Base-by-base conservation (phyloP, 2,888 invertebrate species). In the Labia minor region DNA sequence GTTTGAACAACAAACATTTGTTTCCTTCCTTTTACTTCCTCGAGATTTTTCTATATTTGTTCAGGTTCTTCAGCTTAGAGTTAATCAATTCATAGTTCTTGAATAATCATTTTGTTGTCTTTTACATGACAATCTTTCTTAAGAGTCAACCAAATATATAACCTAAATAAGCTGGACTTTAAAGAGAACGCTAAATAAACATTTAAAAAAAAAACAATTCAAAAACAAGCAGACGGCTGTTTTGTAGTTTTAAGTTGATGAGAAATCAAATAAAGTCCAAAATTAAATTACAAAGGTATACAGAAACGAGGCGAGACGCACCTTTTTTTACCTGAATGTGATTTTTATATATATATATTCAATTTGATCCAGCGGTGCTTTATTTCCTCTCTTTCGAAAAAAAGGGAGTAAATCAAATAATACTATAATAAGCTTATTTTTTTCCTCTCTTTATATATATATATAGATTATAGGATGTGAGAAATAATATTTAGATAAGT, bases 21-120 rank as follows among this genome's bases (percentile, higher is more conserved):
- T 49, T 14, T 14, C 49, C 49, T 49, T 49, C 49, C 49, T 8
- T 49, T 49, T 49, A 49, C 49, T 49, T 49, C 49, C 49, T 49
- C 14, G 14, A 49, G 49, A 14, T 49, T 49, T 49, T 49, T 49
- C 14, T 49, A 49, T 49, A 49, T 49, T 49, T 49, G 49, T 49
- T 14, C 14, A 49, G 14, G 49, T 49, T 14, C 49, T 49, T 49
- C 14, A 8, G n/a, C 49, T 14, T 14, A 49, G 49, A 49, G 49
- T 8, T 49, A 49, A 49, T 49, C 49, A 49, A 49, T 49, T 49
- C 49, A 14, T 49, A 49, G 49, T 49, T 49, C 49, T 14, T 49
- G 49, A 49, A 49, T 49, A 49, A 49, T 49, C 49, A 49, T 49
- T n/a, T 49, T 49, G 49, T 49, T 49, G 49, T 49, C 49, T 49